These are phyloP conservation scores for Holcopasites calliopsidis DNA, from an alignment of 1,140 invertebrate species.

Conservation along the genomic window DNA sequence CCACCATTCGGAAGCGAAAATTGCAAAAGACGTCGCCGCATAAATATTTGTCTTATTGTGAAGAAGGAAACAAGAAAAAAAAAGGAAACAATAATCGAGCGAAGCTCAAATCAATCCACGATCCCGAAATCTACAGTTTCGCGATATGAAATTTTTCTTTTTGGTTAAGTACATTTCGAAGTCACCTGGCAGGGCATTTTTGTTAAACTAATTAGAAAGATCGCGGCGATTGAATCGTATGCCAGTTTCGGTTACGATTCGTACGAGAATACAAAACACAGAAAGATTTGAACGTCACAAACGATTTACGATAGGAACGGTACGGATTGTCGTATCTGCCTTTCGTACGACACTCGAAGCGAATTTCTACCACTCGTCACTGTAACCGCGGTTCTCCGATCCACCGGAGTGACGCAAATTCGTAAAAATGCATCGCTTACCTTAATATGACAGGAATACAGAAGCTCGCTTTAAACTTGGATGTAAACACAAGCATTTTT, in stretches of 20 bases:
- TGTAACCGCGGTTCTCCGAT: not conserved
- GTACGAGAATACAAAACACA: slow-evolving; percentile 11
- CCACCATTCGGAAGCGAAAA: slow-evolving; percentile 64
- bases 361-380: not conserved
- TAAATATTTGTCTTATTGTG: not conserved
- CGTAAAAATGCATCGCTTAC: slow-evolving; percentile 70
- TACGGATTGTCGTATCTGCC: slow-evolving; percentile 6
- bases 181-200: too few species aligned
- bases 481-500: slow-evolving; percentile 80
- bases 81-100: not conserved
- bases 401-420: not conserved
- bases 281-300: slow-evolving; percentile 42
- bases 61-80: not conserved
- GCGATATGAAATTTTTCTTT: slow-evolving; percentile 31
- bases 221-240: not conserved
- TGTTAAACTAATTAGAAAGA: too few species aligned
- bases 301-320: slow-evolving; percentile 26
- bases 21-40: slow-evolving; percentile 43
- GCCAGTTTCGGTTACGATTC: not conserved
- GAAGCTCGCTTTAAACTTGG: slow-evolving; percentile 73
- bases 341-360: not conserved
- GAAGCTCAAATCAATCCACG: not conserved
- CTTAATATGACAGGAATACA: slow-evolving; percentile 78
- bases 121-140: not conserved
- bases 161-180: slow-evolving; percentile 47